Conservation (phyloP, 2,113 vertebrate species). For the Lasiurus borealis region DNA sequence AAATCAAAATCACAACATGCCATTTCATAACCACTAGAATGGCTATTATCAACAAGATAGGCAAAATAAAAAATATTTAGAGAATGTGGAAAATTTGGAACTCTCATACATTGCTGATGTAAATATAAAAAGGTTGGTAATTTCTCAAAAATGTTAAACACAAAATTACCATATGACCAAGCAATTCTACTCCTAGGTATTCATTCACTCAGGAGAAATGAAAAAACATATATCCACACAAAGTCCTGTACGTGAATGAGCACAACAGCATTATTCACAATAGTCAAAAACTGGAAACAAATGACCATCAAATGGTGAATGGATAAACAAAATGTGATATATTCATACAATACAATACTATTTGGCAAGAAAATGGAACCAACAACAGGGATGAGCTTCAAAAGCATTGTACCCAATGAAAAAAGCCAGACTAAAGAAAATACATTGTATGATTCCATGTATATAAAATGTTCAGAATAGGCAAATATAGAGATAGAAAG, state of each 20-base stretch:
- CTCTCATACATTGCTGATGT: neutral
- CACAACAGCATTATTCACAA: constrained; percentile 7
- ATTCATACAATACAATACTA: neutral
- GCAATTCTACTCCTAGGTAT: constrained; percentile 26
- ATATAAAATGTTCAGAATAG: constrained; percentile 22
- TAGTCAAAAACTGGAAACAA: constrained; percentile 41
- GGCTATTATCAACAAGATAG: neutral
- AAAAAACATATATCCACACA: constrained; percentile 25
- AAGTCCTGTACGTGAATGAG: neutral
- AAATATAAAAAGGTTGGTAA: neutral
- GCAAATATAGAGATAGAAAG: constrained; percentile 47
- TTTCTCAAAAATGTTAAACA: constrained; percentile 48
- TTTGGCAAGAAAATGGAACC: constrained; percentile 19
- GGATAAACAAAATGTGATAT: neutral
- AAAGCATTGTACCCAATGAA: neutral
- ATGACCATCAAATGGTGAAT: neutral
- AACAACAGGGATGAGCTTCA: neutral
- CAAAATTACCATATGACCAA: neutral
- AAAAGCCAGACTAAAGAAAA: constrained; percentile 38
- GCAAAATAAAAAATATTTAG: constrained; percentile 46
- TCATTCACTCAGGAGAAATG: constrained; percentile 11
- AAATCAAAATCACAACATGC: constrained; percentile 38
- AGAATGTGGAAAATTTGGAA: neutral
- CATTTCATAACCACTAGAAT: neutral
- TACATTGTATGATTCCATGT: neutral